Conservation (phyloP, 2,888 invertebrate genomes). For the Hirtodrosophila cameraria region DNA sequence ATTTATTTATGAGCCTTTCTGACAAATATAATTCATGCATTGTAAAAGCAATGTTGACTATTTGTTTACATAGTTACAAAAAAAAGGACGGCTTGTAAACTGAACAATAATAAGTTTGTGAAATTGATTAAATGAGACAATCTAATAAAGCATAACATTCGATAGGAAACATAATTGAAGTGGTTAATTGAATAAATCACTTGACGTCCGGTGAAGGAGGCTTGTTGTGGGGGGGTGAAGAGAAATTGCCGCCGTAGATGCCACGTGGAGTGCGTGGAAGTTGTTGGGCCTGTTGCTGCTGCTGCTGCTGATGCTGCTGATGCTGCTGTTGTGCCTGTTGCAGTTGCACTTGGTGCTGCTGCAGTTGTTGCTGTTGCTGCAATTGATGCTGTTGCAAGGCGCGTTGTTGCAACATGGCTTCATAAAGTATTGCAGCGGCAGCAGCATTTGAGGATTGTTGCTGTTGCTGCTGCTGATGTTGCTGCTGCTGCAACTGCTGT, state of each 20-base stretch:
- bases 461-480: constrained; percentile 13
- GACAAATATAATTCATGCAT: too few species aligned
- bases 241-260: constrained; percentile 47
- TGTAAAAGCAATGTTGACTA: too few species aligned
- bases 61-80: too few species aligned
- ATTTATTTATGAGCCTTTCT: too few species aligned
- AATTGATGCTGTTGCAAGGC: constrained; percentile 27
- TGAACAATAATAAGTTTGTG: too few species aligned
- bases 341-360: constrained; percentile 15
- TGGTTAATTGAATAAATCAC: constrained; percentile 1
- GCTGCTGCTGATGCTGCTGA: constrained; percentile 12
- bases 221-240: constrained; percentile 2
- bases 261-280: constrained; percentile 29
- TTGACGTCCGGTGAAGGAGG: constrained; percentile 24
- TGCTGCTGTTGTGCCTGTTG: constrained; percentile 15
- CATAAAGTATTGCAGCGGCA: constrained; percentile 33
- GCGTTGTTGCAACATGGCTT: constrained; percentile 39
- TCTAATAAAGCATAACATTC: too few species aligned
- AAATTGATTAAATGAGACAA: too few species aligned
- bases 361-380: constrained; percentile 39
- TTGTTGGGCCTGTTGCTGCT: constrained; percentile 14
- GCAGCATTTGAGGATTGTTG: constrained; percentile 25
- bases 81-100: too few species aligned
- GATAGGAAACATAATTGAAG: too few species aligned
- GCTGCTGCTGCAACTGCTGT: constrained; percentile 16